Evolutionary conservation across 2,113 vertebrate genomes (phyloP).

Genomic region (Aleadryas rufinucha): DNA sequence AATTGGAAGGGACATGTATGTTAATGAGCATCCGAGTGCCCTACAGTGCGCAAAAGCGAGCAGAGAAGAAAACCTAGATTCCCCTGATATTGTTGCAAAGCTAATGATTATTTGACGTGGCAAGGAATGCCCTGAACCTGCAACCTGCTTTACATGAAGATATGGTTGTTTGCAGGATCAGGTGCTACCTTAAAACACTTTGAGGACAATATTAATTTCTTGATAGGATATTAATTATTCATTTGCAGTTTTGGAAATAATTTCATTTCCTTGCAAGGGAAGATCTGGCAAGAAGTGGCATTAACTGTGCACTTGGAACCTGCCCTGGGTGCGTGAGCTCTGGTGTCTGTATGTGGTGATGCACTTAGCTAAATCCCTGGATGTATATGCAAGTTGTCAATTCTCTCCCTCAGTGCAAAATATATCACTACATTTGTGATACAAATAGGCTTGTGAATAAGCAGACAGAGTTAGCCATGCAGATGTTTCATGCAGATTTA

Average conservation of each 20-base stretch:
- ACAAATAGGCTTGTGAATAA: background rate
- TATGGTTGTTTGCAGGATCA: background rate
- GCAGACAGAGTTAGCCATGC: background rate
- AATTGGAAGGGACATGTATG: conserved; percentile 58
- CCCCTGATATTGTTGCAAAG: background rate
- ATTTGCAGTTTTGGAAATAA: background rate
- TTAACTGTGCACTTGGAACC: background rate
- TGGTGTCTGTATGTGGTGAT: background rate
- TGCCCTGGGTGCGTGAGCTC: background rate
- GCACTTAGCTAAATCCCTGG: background rate
- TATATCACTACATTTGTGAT: background rate
- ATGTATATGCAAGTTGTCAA: background rate
- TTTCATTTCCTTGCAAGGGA: background rate
- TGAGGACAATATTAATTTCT: background rate
- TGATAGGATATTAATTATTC: background rate
- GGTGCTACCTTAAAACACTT: background rate
- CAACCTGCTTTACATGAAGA: background rate
- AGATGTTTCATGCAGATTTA: background rate
- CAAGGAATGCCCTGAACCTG: background rate
- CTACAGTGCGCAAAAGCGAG: background rate
- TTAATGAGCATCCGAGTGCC: conserved; percentile 43
- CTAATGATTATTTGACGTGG: conserved; percentile 28
- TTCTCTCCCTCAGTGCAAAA: background rate
- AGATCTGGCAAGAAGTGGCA: background rate
- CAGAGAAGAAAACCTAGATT: background rate